Evolutionary conservation across 2,113 vertebrate species (phyloP).

Genomic region (Tapirus terrestris): DNA sequence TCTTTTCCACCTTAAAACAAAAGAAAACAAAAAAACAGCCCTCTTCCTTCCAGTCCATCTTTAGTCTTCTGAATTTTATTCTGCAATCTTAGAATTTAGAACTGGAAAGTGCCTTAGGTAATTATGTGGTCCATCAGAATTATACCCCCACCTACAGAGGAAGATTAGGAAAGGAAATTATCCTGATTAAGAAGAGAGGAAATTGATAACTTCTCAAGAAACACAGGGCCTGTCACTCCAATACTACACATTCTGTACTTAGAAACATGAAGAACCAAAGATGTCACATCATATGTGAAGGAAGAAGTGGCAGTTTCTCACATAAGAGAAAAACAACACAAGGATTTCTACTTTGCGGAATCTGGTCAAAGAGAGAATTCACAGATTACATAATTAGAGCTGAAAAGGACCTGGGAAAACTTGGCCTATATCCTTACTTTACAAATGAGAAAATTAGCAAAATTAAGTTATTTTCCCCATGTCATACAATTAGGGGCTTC

Average conservation of each 20-base stretch:
- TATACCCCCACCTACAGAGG: background rate
- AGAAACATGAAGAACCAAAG: background rate
- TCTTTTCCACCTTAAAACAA: background rate
- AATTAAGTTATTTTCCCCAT: background rate
- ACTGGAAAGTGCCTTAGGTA: background rate
- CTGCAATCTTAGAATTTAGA: background rate
- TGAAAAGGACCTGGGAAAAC: background rate
- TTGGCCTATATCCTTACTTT: background rate
- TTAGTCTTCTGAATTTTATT: background rate
- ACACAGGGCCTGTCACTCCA: background rate
- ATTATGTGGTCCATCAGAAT: background rate
- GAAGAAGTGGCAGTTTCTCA: background rate
- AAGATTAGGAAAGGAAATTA: background rate
- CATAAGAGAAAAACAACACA: background rate
- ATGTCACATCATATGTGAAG: rapidly evolving
- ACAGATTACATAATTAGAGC: background rate
- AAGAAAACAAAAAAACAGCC: background rate
- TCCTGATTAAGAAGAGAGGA: background rate
- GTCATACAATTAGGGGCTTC: background rate
- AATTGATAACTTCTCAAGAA: background rate
- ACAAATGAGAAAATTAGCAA: background rate
- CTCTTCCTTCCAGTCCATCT: background rate
- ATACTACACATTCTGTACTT: rapidly evolving
- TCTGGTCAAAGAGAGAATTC: background rate
- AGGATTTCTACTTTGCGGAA: background rate